Evolutionary conservation across 2,888 invertebrate species (phyloP).

Genomic region (Cryptocephalus primarius): DNA sequence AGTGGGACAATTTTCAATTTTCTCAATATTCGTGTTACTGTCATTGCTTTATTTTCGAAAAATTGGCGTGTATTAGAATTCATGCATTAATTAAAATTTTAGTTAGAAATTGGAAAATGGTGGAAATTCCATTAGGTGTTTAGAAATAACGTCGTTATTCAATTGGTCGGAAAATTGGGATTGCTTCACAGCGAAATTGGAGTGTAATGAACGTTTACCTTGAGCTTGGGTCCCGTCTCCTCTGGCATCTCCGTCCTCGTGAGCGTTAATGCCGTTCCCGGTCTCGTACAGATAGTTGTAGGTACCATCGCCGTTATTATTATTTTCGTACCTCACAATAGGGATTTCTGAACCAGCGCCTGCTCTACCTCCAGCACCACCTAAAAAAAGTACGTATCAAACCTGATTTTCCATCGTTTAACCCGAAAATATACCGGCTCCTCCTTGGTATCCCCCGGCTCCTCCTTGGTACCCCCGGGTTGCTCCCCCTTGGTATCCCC

Average conservation of each 20-base stretch:
- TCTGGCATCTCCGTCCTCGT: slow-evolving; percentile 25
- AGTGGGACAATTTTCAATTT: too few relatives aligned
- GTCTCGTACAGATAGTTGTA: slow-evolving; percentile 41
- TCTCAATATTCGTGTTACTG: too few relatives aligned
- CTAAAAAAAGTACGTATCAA: neutral
- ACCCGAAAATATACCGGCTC: slow-evolving; percentile 3
- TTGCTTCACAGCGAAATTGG: too few relatives aligned
- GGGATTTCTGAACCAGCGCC: slow-evolving; percentile 20
- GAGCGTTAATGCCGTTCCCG: slow-evolving; percentile 43
- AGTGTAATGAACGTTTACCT: slow-evolving; percentile 9
- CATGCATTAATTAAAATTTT: too few relatives aligned
- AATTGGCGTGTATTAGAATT: too few relatives aligned
- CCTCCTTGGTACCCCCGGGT: slow-evolving; percentile 8
- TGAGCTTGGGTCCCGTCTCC: slow-evolving; percentile 25
- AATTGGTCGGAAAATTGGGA: neutral
- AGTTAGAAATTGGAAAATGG: too few relatives aligned
- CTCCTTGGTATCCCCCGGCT: slow-evolving; percentile 4
- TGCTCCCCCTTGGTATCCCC: slow-evolving; percentile 15
- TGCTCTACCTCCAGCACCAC: slow-evolving; percentile 9
- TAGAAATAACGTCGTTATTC: neutral
- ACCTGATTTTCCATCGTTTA: neutral
- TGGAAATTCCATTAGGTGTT: too few relatives aligned
- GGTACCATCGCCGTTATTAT: slow-evolving; percentile 26
- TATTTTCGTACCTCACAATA: slow-evolving; percentile 24
- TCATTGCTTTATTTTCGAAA: too few relatives aligned